Conservation (phyloP, 2,888 invertebrate species). For the Eristalis intricaria region DNA sequence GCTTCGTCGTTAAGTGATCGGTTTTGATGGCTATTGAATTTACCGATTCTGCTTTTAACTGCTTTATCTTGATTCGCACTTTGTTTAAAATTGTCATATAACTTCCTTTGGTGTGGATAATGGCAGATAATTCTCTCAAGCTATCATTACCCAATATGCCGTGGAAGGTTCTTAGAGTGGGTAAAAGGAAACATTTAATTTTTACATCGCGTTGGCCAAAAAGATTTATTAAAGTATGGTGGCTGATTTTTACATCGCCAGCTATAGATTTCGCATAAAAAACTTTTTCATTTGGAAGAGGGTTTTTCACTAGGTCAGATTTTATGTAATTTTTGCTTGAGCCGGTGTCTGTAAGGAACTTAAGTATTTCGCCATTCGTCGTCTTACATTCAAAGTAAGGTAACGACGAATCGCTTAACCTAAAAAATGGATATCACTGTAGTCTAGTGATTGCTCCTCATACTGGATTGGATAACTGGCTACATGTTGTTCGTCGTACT, state of each 20-base stretch:
- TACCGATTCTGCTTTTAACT: background rate
- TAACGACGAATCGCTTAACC: conserved; percentile 11
- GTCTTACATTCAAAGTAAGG: conserved; percentile 6
- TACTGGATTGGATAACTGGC: no score
- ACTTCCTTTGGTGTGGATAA: background rate
- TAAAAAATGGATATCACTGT: no score
- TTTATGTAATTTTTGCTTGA: conserved; percentile 14
- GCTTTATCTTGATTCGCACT: background rate
- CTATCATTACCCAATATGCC: background rate
- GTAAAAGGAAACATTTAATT: conserved; percentile 7
- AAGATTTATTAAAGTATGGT: conserved; percentile 19
- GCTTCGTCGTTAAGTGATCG: background rate
- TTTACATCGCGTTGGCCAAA: conserved; percentile 11
- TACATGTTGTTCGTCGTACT: no score
- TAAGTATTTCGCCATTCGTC: conserved; percentile 12
- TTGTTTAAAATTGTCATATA: background rate
- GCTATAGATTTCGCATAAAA: conserved; percentile 28
- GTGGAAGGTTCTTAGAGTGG: background rate
- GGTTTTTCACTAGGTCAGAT: no score
- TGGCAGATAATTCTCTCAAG: background rate
- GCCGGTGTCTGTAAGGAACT: conserved; percentile 32
- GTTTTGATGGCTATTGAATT: no score
- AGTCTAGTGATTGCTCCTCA: no score
- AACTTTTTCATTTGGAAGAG: background rate
- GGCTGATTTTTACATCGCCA: conserved; percentile 14